phyloP scores from a whole-genome alignment of 2,797 vertebrate species.

The Dryobates pubescens region DNA sequence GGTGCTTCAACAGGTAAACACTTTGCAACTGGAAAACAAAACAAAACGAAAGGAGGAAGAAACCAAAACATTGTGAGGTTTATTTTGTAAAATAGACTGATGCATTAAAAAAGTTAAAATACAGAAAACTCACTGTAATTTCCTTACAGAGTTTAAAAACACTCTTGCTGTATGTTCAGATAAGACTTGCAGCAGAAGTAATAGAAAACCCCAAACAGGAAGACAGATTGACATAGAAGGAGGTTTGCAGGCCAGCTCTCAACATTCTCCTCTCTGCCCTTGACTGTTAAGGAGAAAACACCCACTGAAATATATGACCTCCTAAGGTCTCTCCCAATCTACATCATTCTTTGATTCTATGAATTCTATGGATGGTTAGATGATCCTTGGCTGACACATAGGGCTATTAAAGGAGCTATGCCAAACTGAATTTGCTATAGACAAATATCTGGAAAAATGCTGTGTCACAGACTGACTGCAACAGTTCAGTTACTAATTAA shows the following conservation, averaged over 20 bases:
- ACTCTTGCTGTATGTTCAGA: neutral
- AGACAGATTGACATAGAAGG: neutral
- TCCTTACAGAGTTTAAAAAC: neutral
- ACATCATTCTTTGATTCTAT: neutral
- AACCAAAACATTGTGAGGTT: neutral
- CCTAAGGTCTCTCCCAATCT: neutral
- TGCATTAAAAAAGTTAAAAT: neutral
- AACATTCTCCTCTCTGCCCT: neutral
- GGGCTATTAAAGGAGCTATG: neutral
- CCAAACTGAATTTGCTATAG: neutral
- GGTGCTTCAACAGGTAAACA: slow-evolving; percentile 72
- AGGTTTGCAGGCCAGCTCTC: neutral
- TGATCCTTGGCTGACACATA: neutral
- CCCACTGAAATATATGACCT: neutral
- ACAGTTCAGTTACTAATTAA: neutral
- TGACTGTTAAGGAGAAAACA: neutral
- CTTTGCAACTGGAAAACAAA: slow-evolving; percentile 72
- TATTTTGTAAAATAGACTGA: neutral
- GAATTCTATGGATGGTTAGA: neutral
- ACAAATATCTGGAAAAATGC: neutral
- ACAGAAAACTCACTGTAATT: neutral
- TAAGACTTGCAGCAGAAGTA: neutral
- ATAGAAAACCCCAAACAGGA: neutral
- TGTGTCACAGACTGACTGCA: neutral
- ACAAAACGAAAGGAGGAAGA: neutral